Percentiles rank a stretch among this genome's conserved stretches.
Conservation (phyloP, 2,113 vertebrate genomes). For the Calidris pugnax region DNA sequence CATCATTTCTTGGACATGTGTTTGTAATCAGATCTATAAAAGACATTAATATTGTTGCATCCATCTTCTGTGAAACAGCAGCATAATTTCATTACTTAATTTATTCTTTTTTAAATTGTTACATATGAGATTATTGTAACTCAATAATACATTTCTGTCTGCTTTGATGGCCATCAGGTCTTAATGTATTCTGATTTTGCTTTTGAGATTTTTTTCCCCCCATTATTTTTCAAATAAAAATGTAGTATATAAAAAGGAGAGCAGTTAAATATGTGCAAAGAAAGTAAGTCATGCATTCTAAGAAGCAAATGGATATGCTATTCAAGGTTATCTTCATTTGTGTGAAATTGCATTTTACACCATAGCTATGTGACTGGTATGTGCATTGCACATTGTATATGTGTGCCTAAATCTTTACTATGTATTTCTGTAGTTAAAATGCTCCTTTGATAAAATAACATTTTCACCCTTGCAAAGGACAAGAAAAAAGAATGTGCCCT, state of each 20-base stretch:
- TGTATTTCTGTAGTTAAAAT: neutral
- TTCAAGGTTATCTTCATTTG: neutral
- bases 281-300: neutral
- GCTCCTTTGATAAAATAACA: neutral
- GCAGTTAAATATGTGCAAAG: neutral
- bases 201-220: neutral
- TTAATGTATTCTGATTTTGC: neutral
- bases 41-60: neutral
- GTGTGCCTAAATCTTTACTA: neutral
- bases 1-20: neutral
- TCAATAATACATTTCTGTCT: neutral
- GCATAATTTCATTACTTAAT: neutral
- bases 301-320: neutral
- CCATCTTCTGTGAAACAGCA: neutral
- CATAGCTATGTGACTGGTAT: neutral
- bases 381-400: neutral
- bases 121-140: neutral
- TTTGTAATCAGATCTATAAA: neutral
- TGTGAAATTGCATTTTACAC: neutral
- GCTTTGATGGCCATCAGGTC: neutral
- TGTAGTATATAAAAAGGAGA: neutral
- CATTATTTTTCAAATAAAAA: neutral
- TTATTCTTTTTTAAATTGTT: neutral
- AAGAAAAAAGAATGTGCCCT: neutral
- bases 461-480: neutral